Evolutionary conservation across 2,888 invertebrate genomes (phyloP), one percentile per base, ranked within the genome.

Genomic region (Ectemnius lituratus): DNA sequence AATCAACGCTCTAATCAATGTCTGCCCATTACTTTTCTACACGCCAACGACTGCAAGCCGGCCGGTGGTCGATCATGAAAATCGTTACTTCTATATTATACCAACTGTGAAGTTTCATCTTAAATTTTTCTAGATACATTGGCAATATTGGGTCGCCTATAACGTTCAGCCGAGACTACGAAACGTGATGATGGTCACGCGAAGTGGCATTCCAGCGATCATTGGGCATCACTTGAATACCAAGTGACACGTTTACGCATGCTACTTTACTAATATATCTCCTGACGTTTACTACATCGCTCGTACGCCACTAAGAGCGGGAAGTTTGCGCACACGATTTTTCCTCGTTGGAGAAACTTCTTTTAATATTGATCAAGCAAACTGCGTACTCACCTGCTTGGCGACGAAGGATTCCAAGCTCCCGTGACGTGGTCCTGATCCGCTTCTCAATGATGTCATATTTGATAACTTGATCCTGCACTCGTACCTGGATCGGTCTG

Each of bases 401-500:
- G 87, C 86, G 71, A 91, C 85, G 46, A 88, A 84, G 61, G 86
- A 73, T 79, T 90, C 90, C 57, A 91, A 79, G 64, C 84, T 86
- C 73, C 86, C 87, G 64, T 86, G 83, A 69, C 79, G 86, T 58
- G 84, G 67, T 65, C 84, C 79, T 61, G 83, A 75, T 14, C 79
- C 83, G 45, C 83, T 80, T 13, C 89, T 85, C 56, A 90, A 82
- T 20, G 88, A 87, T 14, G 91, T 89, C 67, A 89, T 85, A 71
- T 91, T 91, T 49, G 90, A 88, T 77, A 91, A 79, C 79, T 91
- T 90, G 75, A 91, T 90, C 76, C 88, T 93, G 82, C 93, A 93
- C 87, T 94, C 93, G 84, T 93, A 94, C 70, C 94, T 92, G 20
- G 93, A 93, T 68, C 93, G 92, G 76, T 93, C 94, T 94, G 91